Base-by-base conservation (phyloP, 2,797 vertebrate species). In the Clamator glandarius region DNA sequence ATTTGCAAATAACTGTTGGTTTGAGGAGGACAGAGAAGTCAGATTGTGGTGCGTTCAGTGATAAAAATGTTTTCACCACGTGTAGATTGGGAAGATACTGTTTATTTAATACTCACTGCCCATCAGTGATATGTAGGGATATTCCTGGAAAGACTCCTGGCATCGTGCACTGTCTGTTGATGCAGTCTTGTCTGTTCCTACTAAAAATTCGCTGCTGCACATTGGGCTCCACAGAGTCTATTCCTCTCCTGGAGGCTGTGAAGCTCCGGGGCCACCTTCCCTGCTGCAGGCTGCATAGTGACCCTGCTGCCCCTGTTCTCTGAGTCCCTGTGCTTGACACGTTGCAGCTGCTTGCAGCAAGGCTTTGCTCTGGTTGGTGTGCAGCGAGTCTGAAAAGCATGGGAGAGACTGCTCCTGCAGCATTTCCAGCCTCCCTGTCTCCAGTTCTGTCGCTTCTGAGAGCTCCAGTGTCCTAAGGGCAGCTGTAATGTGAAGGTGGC, bases 361-460 rank as follows among this genome's bases (percentile, higher is more conserved):
- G 20, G 33, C 23, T 76, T 72, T 72, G 42, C 54, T 41, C 75
- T 35, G 48, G 33, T 42, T 70, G 26, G 2, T 7, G 26, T 19
- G 14, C 19, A 36, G 68, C 33, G 72, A 12, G 44, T 25, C 42
- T 54, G 19, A 24, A n/a, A 39, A 55, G 5, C 44, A 23, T 16
- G 0, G 0, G 44, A 16, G 48, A 9, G 2, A 0, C 12, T 4
- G 18, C 24, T 72, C 2, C 80, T 46, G 59, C 36, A 36, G 15
- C 54, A 1, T 41, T 51, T 25, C 28, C 61, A 61, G 73, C 33
- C 41, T 75, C 36, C 36, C 48, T 16, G 0, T 63, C 78, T 52
- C 58, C 51, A 69, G 25, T 50, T 35, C 31, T 14, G 6, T 2
- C 42, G 0, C 42, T 67, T 12, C 61, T 0, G 1, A 5, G 58